Conservation (phyloP, 2,797 vertebrate species). For the Neosilurus hyrtlii region DNA sequence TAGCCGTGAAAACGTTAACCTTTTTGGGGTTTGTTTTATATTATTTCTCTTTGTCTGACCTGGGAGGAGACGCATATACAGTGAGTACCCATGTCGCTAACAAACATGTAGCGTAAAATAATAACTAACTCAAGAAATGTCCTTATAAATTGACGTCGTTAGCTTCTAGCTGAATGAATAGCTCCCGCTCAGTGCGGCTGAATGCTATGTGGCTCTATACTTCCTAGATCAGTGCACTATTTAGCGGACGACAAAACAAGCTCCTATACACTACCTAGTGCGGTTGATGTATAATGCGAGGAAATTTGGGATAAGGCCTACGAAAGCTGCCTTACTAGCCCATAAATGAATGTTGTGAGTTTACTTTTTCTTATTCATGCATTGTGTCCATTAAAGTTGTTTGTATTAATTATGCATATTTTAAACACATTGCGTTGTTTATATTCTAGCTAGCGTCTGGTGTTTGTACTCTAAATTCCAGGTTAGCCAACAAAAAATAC, state of each 20-base stretch:
- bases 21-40: not conserved
- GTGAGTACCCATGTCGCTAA: conserved; percentile 58
- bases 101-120: not conserved
- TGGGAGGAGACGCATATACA: conserved; percentile 58
- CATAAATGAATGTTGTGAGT: not conserved
- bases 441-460: not conserved
- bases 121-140: not conserved
- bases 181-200: not conserved
- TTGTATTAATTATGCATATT: not conserved
- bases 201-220: not conserved
- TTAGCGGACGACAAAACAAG: not conserved
- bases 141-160: not conserved
- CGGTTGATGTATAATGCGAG: too few relatives aligned
- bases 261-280: not conserved
- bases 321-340: not conserved
- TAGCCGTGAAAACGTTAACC: not conserved
- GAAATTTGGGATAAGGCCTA: not conserved
- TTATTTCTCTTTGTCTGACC: not conserved
- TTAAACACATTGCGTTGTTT: not conserved
- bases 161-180: conserved; percentile 7
- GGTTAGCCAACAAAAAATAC: not conserved
- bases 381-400: not conserved
- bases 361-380: not conserved
- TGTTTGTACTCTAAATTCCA: not conserved
- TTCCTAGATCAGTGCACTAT: not conserved